Evolutionary conservation across 1,140 invertebrate species (phyloP), one percentile per base, ranked within the genome.

Genomic region (Drosophila takahashii): DNA sequence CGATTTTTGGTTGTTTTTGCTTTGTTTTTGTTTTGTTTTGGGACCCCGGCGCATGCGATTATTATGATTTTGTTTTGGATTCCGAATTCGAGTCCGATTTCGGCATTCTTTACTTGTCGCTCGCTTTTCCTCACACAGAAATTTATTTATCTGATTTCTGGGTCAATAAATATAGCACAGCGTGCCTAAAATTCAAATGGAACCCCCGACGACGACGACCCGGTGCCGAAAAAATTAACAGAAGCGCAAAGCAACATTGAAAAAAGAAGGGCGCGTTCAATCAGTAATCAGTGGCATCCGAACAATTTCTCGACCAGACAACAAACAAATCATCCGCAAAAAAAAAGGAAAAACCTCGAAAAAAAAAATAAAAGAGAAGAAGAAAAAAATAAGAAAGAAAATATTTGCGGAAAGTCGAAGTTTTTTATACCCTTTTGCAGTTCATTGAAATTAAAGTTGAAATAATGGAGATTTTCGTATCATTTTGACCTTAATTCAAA

Each of bases 81-180:
- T 65, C 57, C 29, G 29, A 9, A 9, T 32, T 22, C 13, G 29
- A 9, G 8, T 32, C 3, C 13, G 42, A 32, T 67, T 65, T 66
- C n/a, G 42, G 29, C 51, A 54, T 41, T 42, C 41, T 62, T 41
- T 44, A 51, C 54, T 79, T 76, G 65, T 85, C 47, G 66, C 58
- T 85, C 47, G 66, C 58, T 70, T 60, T 69, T 71, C 37, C 37
- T 48, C 36, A 67, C 73, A 75, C 57, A 76, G 22, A 79, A 77
- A 87, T 83, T 79, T 86, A 87, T 87, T 87, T 87, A 89, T 87
- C 83, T 89, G 83, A 42, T 89, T 87, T 87, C 74, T 87, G 83
- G 83, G 83, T 87, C 83, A 87, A 87, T 87, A 87, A 87, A 86
- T 86, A 86, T 83, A 79, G 62, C 71, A 70, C 83, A 79, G 75